Percentiles rank a stretch among this genome's conserved stretches.
phyloP scores from a whole-genome alignment of 2,797 vertebrate genomes.

The Lagorchestes hirsutus region DNA sequence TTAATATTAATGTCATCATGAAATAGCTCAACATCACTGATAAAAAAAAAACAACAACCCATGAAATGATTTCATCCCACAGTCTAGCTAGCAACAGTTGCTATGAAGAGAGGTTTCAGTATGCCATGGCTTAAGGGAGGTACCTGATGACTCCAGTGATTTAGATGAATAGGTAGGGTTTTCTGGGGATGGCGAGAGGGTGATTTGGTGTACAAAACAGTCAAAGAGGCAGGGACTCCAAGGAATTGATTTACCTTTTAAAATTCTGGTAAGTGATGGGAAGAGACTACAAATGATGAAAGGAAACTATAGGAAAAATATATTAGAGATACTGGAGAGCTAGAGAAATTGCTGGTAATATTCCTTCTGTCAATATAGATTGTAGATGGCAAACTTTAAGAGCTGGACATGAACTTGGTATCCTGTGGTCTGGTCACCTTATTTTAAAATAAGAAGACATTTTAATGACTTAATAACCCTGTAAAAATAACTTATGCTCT shows the following conservation, averaged over 20 bases:
- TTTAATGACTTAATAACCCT: constrained; percentile 35
- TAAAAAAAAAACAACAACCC: background rate
- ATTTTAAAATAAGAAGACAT: constrained; percentile 5
- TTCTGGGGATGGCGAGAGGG: background rate
- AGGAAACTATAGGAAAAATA: constrained; percentile 25
- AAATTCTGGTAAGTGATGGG: constrained; percentile 40
- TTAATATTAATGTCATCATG: constrained; percentile 69
- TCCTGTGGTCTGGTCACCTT: background rate
- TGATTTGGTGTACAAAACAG: background rate
- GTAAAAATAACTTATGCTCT: constrained; percentile 5
- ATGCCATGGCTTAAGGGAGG: constrained; percentile 17
- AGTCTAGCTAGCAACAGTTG: constrained; percentile 37
- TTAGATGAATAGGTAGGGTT: constrained; percentile 33
- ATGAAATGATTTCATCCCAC: constrained; percentile 37
- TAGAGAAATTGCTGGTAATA: background rate
- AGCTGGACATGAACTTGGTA: background rate
- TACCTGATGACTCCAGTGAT: constrained; percentile 36
- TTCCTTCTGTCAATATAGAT: background rate
- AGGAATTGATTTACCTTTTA: constrained; percentile 32
- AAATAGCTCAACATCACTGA: constrained; percentile 59
- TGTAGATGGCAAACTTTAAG: background rate
- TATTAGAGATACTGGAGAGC: background rate
- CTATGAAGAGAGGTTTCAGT: constrained; percentile 12
- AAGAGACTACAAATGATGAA: constrained; percentile 31
- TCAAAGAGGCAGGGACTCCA: constrained; percentile 14